Conservation (phyloP, 2,888 invertebrate species). For the Julus scanicus region DNA sequence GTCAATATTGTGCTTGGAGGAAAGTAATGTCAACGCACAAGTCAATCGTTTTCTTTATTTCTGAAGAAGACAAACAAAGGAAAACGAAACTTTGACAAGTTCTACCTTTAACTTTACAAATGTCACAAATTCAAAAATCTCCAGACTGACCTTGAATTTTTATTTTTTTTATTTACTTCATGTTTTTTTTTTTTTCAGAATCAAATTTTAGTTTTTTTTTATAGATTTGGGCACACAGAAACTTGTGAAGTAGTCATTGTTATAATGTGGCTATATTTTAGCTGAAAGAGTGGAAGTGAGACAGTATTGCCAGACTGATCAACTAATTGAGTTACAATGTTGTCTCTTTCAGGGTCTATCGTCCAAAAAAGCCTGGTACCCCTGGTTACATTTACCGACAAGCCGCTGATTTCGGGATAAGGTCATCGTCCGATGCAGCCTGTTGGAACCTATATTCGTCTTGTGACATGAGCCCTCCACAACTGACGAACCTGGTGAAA, state of each 20-base stretch:
- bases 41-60: too few species aligned
- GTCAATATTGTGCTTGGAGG: too few species aligned
- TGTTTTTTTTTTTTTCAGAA: neutral
- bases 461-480: conserved; percentile 56
- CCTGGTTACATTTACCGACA: conserved; percentile 56
- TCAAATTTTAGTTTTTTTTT: neutral
- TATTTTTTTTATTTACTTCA: neutral
- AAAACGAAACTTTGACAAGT: too few species aligned
- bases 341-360: conserved; percentile 52
- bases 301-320: neutral
- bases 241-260: too few species aligned
- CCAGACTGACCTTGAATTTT: conserved; percentile 14
- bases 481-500: conserved; percentile 56
- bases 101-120: neutral
- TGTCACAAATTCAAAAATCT: neutral
- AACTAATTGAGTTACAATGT: neutral
- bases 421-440: conserved; percentile 52
- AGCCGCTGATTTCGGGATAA: conserved; percentile 55
- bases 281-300: too few species aligned
- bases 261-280: too few species aligned
- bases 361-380: conserved; percentile 56
- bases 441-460: conserved; percentile 55
- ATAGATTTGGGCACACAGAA: too few species aligned
- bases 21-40: too few species aligned
- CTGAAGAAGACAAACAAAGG: too few species aligned